A percentile compares a stretch with the other conserved stretches of the same genome.
These are phyloP conservation scores for Drymonia ruficornis DNA, from an alignment of 2,888 invertebrate species.

Conservation along the genomic window DNA sequence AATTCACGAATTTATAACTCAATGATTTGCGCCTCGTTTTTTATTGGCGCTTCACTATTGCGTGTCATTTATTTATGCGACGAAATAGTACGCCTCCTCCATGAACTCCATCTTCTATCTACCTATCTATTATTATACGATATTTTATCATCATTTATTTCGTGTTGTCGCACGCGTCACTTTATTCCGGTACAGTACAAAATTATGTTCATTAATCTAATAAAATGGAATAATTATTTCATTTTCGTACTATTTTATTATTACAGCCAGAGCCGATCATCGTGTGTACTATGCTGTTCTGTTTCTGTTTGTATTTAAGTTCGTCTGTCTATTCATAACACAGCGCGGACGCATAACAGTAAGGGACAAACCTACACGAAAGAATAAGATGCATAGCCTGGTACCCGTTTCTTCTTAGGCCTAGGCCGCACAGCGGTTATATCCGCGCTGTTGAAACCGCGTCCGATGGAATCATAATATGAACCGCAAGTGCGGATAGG, in stretches of 20 bases:
- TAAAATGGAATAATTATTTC: too few species aligned
- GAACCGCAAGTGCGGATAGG: too few species aligned
- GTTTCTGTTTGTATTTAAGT: too few species aligned
- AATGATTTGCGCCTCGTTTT: conserved; percentile 77
- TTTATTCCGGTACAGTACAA: conserved; percentile 28
- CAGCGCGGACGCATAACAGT: neutral
- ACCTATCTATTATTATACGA: conserved; percentile 32
- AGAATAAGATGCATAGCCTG: too few species aligned
- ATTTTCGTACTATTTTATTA: neutral
- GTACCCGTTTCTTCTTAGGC: too few species aligned
- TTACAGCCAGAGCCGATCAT: too few species aligned
- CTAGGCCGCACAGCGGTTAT: too few species aligned
- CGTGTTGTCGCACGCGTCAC: conserved; percentile 15
- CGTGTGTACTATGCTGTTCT: too few species aligned
- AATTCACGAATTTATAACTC: conserved; percentile 52
- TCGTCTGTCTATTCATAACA: too few species aligned
- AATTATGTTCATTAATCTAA: too few species aligned
- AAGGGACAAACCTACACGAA: neutral
- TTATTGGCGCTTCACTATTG: conserved; percentile 78
- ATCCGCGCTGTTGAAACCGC: too few species aligned
- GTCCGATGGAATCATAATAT: too few species aligned
- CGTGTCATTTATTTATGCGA: conserved; percentile 83
- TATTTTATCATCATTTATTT: conserved; percentile 35
- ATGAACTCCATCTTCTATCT: conserved; percentile 37
- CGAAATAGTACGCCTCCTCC: conserved; percentile 59